These are phyloP conservation scores for Tipula vernalis DNA, from an alignment of 2,888 invertebrate genomes.

Conservation along the genomic window DNA sequence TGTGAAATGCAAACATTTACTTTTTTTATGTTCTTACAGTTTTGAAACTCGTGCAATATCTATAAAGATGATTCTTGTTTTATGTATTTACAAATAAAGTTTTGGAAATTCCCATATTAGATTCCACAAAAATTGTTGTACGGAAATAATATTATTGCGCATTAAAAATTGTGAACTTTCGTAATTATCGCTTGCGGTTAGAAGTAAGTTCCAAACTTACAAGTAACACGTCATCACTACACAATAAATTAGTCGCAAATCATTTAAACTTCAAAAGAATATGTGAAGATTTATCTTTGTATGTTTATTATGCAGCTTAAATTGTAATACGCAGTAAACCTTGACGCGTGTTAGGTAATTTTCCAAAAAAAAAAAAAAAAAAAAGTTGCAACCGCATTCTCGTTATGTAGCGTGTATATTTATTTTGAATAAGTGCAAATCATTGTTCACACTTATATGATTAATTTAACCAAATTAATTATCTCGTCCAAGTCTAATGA, in stretches of 20 bases:
- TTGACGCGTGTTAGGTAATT: neutral
- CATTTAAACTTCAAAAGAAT: neutral
- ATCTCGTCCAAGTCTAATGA: neutral
- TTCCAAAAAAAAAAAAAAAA: neutral
- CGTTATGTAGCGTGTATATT: neutral
- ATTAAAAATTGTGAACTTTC: neutral
- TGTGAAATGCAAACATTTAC: neutral
- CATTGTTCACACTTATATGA: neutral
- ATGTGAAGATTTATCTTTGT: neutral
- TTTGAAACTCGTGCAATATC: neutral
- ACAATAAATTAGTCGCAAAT: neutral
- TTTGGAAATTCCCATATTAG: neutral
- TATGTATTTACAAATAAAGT: neutral
- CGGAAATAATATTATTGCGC: neutral
- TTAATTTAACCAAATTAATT: neutral
- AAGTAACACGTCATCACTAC: neutral
- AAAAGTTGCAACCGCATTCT: neutral
- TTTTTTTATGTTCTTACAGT: neutral
- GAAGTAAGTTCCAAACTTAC: neutral
- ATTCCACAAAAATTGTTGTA: too few species aligned
- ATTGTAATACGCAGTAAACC: neutral
- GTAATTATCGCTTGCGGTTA: neutral
- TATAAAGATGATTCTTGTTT: neutral
- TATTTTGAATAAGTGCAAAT: neutral
- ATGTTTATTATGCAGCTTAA: neutral